Percentiles rank a stretch among this genome's conserved stretches.
Conservation (phyloP, 92 coral and sea anemone species). For the Parazoanthus swiftii region DNA sequence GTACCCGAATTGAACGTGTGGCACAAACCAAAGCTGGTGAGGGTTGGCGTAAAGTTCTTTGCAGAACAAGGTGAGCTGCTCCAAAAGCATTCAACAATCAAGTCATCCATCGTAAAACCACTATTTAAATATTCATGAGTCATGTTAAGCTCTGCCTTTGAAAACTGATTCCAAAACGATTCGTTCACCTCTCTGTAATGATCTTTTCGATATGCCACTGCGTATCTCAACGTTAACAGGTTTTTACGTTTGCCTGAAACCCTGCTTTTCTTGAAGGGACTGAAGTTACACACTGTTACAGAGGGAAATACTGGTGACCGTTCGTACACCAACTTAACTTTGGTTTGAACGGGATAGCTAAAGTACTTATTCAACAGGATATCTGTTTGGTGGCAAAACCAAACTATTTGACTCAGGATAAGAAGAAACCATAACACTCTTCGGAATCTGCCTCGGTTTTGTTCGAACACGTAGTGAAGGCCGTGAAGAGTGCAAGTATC, state of each 20-base stretch:
- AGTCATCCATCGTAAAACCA: conserved; percentile 6
- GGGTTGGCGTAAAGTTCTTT: conserved; percentile 6
- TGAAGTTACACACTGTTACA: conserved; percentile 68
- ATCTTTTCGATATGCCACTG: background rate
- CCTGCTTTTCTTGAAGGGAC: conserved; percentile 35
- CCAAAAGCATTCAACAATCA: conserved; percentile 9
- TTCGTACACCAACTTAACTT: conserved; percentile 42
- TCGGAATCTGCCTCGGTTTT: conserved; percentile 37
- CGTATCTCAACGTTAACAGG: background rate
- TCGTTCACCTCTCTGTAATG: background rate
- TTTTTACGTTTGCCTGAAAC: background rate
- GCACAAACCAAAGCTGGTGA: conserved; percentile 27
- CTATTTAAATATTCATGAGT: conserved; percentile 8
- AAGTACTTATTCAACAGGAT: conserved; percentile 42
- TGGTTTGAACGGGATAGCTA: conserved; percentile 51
- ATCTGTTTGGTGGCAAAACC: conserved; percentile 33
- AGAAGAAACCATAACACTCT: conserved; percentile 55
- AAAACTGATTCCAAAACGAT: conserved; percentile 24
- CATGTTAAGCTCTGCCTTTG: conserved; percentile 11
- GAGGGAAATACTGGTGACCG: conserved; percentile 54
- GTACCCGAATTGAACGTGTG: conserved; percentile 16
- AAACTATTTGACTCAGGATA: conserved; percentile 32
- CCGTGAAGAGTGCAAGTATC: conserved; percentile 63
- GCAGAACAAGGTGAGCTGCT: conserved; percentile 4
- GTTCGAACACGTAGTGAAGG: conserved; percentile 49